Conservation (phyloP, 1,140 invertebrate genomes). For the Formica selysi region DNA sequence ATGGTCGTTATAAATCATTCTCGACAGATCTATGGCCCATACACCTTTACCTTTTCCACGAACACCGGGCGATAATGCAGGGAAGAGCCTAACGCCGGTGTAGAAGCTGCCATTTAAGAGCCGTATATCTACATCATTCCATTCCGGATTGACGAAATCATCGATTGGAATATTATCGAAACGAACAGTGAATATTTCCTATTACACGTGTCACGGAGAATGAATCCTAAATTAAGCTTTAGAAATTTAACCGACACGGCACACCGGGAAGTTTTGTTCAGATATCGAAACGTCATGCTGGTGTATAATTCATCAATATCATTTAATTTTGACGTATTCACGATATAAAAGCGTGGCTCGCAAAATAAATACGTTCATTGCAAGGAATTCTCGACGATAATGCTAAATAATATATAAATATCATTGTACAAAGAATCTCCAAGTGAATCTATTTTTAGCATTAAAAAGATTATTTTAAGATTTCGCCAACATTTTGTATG, state of each 20-base stretch:
- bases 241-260: not conserved
- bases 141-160: slow-evolving; percentile 6
- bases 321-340: not conserved
- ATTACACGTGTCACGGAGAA: not conserved
- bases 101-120: slow-evolving; percentile 24
- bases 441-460: too few species aligned
- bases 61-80: slow-evolving; percentile 1
- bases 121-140: not conserved
- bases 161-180: slow-evolving; percentile 37
- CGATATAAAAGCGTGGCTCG: not conserved
- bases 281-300: not conserved
- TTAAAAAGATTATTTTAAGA: not conserved
- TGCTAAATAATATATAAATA: not conserved
- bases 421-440: too few species aligned
- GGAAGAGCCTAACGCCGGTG: not conserved
- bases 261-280: not conserved
- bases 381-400: too few species aligned
- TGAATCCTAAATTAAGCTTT: slow-evolving; percentile 28
- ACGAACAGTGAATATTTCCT: slow-evolving; percentile 18
- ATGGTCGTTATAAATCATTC: slow-evolving; percentile 50
- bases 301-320: not conserved
- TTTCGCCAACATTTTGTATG: too few species aligned
- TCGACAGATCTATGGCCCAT: slow-evolving; percentile 45
- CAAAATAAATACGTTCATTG: not conserved
- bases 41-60: slow-evolving; percentile 27